Base-by-base conservation (phyloP, 2,797 vertebrate species). In the Lacerta viridis region DNA sequence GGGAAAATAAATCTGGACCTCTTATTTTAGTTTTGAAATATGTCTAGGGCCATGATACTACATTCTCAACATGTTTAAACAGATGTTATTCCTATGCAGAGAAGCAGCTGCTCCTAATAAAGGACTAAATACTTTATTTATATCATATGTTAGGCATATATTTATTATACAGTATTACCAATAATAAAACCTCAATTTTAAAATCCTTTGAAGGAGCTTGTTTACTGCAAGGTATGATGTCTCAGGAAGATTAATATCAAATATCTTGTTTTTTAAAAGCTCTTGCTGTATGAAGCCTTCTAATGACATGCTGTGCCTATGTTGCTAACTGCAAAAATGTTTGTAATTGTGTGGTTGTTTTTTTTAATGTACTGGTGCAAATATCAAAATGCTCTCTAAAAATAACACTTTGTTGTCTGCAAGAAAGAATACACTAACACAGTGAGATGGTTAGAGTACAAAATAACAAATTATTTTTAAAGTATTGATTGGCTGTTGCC, bases 61-160 rank as follows among this genome's bases (percentile, higher is more conserved):
- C 80, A 77, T 83, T 76, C 72, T 88, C 46, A 61, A 68, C 80
- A n/a, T 83, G 80, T 88, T 88, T 83, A 88, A 83, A 83, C 33
- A 46, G n/a, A 76, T 83, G 33, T 55, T 88, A 46, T 29, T 41
- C 59, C 15, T 39, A 9, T 83, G 80, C 61, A 68, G 55, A 33
- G 69, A 88, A 83, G 18, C 87, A 88, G 80, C 80, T 88, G 87
- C 15, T 88, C 72, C 55, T 55, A 76, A 83, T 83, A 83, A 50
- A 43, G 59, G 61, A 5, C n/a, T 68, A 36, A 39, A 83, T 88
- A 27, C 39, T 81, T 75, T 87, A 81, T 87, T 76, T 87, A 83
- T 83, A 76, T 88, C 36, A 29, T 64, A 71, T 84, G 80, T 85
- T 90, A 89, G 83, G 55, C 64, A 66, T 91, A 82, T 55, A 55